Evolutionary conservation across 1,140 invertebrate species (phyloP).

Genomic region (Teleopsis dalmanni): DNA sequence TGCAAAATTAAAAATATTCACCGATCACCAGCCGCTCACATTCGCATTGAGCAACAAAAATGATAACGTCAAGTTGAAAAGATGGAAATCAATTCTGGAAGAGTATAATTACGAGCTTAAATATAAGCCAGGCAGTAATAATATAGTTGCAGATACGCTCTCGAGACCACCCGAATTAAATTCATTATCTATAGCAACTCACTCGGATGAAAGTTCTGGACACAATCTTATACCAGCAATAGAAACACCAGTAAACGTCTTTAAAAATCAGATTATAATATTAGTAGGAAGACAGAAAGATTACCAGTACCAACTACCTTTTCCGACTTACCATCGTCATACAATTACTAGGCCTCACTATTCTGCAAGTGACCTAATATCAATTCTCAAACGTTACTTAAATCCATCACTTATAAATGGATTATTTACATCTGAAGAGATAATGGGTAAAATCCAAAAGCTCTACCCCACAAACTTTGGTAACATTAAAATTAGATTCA

Average conservation of each 20-base stretch:
- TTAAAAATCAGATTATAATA: not conserved
- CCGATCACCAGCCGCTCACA: too few species aligned
- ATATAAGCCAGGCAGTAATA: slow-evolving; percentile 20
- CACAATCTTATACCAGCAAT: not conserved
- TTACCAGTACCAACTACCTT: not conserved
- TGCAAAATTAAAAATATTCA: slow-evolving; percentile 22
- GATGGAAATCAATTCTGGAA: too few species aligned
- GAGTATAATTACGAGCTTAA: slow-evolving; percentile 30
- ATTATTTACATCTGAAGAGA: not conserved
- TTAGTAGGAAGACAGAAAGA: not conserved
- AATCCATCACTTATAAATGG: not conserved
- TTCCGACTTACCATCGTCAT: not conserved
- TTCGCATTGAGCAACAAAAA: too few species aligned
- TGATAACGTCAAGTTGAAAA: too few species aligned
- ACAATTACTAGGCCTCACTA: not conserved
- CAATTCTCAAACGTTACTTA: not conserved
- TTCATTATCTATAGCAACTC: not conserved
- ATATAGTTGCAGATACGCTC: slow-evolving; percentile 14
- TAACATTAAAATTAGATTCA: slow-evolving; percentile 6
- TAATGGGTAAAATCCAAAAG: slow-evolving; percentile 6
- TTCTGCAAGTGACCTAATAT: not conserved
- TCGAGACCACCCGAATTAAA: not conserved
- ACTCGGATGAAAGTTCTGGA: not conserved
- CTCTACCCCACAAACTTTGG: slow-evolving; percentile 4
- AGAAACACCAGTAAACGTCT: not conserved